phyloP scores from a whole-genome alignment of 2,113 vertebrate species.

The Callaeas wilsoni region DNA sequence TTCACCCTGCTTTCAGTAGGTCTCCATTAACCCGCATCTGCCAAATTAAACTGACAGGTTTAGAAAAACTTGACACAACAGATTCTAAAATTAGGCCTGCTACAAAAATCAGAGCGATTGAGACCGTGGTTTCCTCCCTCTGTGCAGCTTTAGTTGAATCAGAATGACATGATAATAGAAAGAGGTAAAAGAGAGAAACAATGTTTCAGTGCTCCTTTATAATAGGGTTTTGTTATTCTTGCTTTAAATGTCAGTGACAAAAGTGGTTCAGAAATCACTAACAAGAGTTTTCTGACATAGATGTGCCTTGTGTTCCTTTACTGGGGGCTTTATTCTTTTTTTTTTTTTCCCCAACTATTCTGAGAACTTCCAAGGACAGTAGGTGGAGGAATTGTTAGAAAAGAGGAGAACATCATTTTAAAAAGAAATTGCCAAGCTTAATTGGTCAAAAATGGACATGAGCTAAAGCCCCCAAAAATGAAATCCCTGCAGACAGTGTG shows the following conservation, averaged over 20 bases:
- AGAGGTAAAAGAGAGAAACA: conserved; percentile 46
- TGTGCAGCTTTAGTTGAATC: conserved; percentile 53
- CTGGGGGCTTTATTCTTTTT: not conserved
- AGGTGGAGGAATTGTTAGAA: not conserved
- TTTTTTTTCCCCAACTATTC: not conserved
- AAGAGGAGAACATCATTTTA: conserved; percentile 9
- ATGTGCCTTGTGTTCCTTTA: conserved; percentile 35
- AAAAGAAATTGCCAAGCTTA: conserved; percentile 18
- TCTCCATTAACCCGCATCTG: conserved; percentile 54
- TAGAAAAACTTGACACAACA: conserved; percentile 61
- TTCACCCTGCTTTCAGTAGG: conserved; percentile 54
- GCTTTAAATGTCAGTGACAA: conserved; percentile 61
- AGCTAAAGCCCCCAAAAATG: not conserved
- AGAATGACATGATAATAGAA: conserved; percentile 48
- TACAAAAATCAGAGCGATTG: conserved; percentile 47
- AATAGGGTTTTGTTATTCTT: conserved; percentile 41
- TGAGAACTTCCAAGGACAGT: conserved; percentile 31
- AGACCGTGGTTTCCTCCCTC: conserved; percentile 32
- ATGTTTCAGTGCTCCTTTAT: conserved; percentile 43
- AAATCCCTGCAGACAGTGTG: not conserved
- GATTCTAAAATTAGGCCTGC: conserved; percentile 55
- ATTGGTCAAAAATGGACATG: not conserved
- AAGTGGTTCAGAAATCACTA: conserved; percentile 64
- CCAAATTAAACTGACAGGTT: conserved; percentile 63
- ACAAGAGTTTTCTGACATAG: conserved; percentile 60